Base-by-base conservation (phyloP, 2,888 invertebrate genomes). In the Caenorhabditis sp. region DNA sequence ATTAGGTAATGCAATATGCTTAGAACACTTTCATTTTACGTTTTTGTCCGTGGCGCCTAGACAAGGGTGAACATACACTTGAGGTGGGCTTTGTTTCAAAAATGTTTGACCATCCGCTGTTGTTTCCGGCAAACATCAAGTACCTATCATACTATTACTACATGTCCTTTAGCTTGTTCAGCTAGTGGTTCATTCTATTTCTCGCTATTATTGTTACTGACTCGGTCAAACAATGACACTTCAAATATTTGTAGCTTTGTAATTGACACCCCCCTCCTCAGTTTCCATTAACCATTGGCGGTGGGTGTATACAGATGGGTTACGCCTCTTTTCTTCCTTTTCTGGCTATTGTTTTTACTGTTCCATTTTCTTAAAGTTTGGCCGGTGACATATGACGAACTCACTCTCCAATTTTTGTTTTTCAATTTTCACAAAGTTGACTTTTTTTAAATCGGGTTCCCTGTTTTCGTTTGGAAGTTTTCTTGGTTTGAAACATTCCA, bases 231-330 rank as follows among this genome's bases (percentile, higher is more conserved):
- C 43, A 43, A 43, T 43, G 14, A 6, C 43, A 43, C 43, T 43
- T 43, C 43, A 43, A 43, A 43, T 43, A 43, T 43, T 43, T 43
- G 43, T 43, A 43, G 43, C 43, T 43, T 43, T 43, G 43, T 43
- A 43, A 43, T 43, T 43, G 43, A 43, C 43, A 43, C 43, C 43
- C 12, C 12, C 3, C 43, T n/a, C n/a, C n/a, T n/a, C n/a, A n/a
- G n/a, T n/a, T n/a, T n/a, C 31, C 31, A 6, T 43, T 17, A 43
- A 5, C 43, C 14, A 43, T 43, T 43, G 43, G 43, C 43, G 43
- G 43, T 17, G 43, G 43, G 43, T 43, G 43, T 43, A 43, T 43
- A 43, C 43, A 43, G 43, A 43, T 43, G 43, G 14, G 43, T 43
- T 43, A 17, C 17, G 43, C 12, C 43, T 43, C 43, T 43, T 17